phyloP scores from a whole-genome alignment of 2,797 vertebrate genomes.

The Glyptemys insculpta region DNA sequence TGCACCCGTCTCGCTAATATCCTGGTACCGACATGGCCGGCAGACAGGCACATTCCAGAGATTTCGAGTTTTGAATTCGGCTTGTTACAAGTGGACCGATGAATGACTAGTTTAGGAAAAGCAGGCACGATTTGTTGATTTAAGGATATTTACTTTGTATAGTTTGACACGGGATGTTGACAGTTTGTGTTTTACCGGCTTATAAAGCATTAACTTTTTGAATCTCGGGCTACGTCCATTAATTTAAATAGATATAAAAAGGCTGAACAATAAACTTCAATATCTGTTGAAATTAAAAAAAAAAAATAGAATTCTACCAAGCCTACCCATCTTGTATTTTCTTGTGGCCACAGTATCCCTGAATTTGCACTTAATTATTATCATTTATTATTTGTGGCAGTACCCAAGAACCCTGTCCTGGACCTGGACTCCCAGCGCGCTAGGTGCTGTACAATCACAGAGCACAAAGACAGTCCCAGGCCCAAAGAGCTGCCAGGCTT shows the following conservation, averaged over 20 bases:
- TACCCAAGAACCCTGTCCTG: too few species aligned
- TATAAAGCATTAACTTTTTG: not conserved
- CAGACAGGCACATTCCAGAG: not conserved
- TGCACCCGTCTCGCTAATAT: not conserved
- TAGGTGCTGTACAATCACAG: too few species aligned
- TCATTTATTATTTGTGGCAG: not conserved
- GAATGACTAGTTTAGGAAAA: not conserved
- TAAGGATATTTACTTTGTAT: not conserved
- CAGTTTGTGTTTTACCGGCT: not conserved
- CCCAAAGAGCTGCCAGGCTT: not conserved
- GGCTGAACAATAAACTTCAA: not conserved
- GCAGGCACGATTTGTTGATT: not conserved
- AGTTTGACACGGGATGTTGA: not conserved
- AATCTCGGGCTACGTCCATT: not conserved
- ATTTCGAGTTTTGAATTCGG: not conserved
- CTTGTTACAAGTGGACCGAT: not conserved
- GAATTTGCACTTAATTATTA: not conserved
- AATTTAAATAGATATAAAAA: not conserved
- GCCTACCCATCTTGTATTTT: not conserved
- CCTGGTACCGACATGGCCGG: not conserved
- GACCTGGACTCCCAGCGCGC: too few species aligned
- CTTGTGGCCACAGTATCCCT: too few species aligned
- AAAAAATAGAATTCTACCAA: not conserved
- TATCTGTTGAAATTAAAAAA: too few species aligned
- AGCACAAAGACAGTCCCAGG: not conserved